Base-by-base conservation (phyloP, 2,888 invertebrate species). In the Polydrusus pterygomalis region DNA sequence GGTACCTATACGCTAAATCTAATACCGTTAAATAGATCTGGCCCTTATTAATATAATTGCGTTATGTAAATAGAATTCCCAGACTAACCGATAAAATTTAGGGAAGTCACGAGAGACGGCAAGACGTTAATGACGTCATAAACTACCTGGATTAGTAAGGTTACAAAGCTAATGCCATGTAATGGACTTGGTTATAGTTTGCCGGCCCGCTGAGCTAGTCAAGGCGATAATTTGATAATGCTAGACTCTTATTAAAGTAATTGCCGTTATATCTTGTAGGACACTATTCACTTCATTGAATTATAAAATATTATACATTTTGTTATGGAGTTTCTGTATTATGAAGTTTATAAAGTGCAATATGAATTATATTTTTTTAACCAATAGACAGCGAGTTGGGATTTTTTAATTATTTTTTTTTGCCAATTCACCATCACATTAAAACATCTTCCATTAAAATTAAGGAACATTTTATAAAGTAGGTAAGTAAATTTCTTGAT, bases 141-240 rank as follows among this genome's bases (percentile, higher is more conserved):
- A 60, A 60, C 58, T 60, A 60, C 58, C 58, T 60, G 58, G 58
- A 60, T 60, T 60, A 60, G 58, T 60, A 38, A 60, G 58, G 58
- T 60, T 60, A 60, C 58, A 60, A 60, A 60, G 58, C 40, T 60
- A 60, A 60, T 60, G 17, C 58, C 58, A 18, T 60, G 58, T 60
- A 60, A 60, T 60, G 58, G 58, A 58, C 58, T 38, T 38, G 38
- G 58, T 60, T 60, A 60, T 60, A 60, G 58, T 60, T 60, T 38
- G 58, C 38, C 38, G 58, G 58, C 58, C 58, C 38, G 58, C 58
- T 60, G 58, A 60, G 58, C 58, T 60, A 60, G 58, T 38, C 38
- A 60, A 40, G 58, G 58, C 40, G 58, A 60, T 60, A 60, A 60
- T 60, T 60, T 60, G 58, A 60, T 60, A 60, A 60, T 60, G 17